Conservation (phyloP, 2,888 invertebrate species). For the Himalopsyche japonica region DNA sequence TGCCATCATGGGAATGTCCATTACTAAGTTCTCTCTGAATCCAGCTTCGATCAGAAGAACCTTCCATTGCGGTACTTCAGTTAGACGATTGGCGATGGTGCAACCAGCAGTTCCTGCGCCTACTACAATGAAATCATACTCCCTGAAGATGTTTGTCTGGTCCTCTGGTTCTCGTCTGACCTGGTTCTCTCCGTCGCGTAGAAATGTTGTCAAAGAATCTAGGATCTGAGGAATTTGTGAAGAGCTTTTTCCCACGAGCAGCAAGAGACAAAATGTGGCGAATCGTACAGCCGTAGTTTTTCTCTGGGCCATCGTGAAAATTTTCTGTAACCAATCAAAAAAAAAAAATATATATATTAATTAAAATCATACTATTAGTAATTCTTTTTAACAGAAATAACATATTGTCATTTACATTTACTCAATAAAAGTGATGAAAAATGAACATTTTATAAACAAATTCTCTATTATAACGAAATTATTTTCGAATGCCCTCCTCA, state of each 20-base stretch:
- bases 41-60: slow-evolving; percentile 77
- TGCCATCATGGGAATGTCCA: slow-evolving; percentile 75
- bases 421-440: too few species aligned
- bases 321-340: too few species aligned
- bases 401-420: too few species aligned
- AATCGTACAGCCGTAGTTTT: background rate
- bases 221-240: slow-evolving; percentile 41
- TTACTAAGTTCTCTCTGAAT: slow-evolving; percentile 67
- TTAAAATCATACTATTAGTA: too few species aligned
- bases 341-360: too few species aligned
- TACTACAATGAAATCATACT: slow-evolving; percentile 77
- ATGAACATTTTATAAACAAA: too few species aligned
- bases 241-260: background rate
- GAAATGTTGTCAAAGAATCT: slow-evolving; percentile 57
- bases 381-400: too few species aligned
- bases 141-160: slow-evolving; percentile 53
- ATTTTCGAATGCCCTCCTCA: too few species aligned
- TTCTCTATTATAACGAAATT: too few species aligned
- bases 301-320: background rate
- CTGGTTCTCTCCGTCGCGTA: slow-evolving; percentile 60
- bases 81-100: slow-evolving; percentile 71
- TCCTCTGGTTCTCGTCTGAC: slow-evolving; percentile 66
- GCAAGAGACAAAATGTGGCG: background rate
- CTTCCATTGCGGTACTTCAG: slow-evolving; percentile 70
- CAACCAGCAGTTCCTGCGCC: slow-evolving; percentile 84